Evolutionary conservation across 2,113 vertebrate species (phyloP).

Genomic region (Camelus bactrianus): DNA sequence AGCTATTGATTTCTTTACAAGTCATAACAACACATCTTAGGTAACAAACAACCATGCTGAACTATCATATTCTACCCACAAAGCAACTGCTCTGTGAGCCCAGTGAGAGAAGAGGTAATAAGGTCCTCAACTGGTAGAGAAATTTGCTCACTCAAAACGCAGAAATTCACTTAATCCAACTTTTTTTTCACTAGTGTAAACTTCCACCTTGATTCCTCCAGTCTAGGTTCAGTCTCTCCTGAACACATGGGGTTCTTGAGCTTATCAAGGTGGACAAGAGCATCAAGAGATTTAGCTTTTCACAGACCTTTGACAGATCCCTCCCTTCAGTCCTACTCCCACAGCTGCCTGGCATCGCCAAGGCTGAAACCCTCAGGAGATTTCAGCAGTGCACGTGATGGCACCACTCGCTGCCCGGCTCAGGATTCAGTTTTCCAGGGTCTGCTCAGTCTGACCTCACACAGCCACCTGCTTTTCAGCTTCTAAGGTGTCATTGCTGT

Average conservation of each 20-base stretch:
- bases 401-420: not conserved
- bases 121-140: not conserved
- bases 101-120: not conserved
- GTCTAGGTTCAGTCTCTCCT: not conserved
- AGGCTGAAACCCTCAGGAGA: not conserved
- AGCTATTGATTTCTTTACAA: not conserved
- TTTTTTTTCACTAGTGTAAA: not conserved
- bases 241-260: not conserved
- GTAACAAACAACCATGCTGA: not conserved
- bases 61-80: not conserved
- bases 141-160: not conserved
- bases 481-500: not conserved
- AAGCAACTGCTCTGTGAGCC: not conserved
- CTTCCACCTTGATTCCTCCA: not conserved
- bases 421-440: not conserved
- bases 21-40: not conserved
- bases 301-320: not conserved
- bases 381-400: not conserved
- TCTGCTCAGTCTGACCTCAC: not conserved
- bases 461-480: not conserved
- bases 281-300: not conserved
- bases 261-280: not conserved
- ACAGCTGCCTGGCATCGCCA: not conserved
- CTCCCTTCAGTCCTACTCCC: not conserved
- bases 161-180: not conserved